Conservation (phyloP, 2,797 vertebrate genomes). For the Sardinella longiceps region DNA sequence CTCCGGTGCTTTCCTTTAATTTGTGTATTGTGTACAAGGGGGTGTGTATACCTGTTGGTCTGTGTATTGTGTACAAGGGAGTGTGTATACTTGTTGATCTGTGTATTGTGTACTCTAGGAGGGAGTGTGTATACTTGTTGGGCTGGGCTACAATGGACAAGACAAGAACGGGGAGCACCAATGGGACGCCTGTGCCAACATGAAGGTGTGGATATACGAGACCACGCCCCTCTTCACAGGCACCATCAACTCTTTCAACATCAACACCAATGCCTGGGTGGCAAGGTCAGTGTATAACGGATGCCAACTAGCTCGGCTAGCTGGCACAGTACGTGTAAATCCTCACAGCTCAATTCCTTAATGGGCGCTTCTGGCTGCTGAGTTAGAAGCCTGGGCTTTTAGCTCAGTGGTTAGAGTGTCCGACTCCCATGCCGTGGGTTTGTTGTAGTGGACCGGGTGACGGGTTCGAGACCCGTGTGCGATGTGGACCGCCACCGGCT, state of each 20-base stretch:
- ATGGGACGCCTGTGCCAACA: slow-evolving; percentile 96
- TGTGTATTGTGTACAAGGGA: no score
- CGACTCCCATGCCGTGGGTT: no score
- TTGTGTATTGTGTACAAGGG: background rate
- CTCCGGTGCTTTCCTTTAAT: no score
- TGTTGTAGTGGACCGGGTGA: no score
- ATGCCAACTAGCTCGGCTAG: no score
- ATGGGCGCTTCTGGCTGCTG: no score
- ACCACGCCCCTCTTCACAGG: slow-evolving; percentile 92
- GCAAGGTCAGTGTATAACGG: slow-evolving; percentile 84
- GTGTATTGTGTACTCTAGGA: slow-evolving; percentile 75
- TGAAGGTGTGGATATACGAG: slow-evolving; percentile 94
- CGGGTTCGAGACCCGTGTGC: no score
- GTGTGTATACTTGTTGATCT: slow-evolving; percentile 16
- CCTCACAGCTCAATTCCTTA: no score
- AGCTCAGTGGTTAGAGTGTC: no score
- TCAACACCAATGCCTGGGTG: slow-evolving; percentile 95
- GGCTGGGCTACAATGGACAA: slow-evolving; percentile 87
- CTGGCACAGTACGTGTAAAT: no score
- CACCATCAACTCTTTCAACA: slow-evolving; percentile 96
- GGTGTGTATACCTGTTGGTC: background rate
- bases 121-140: slow-evolving; percentile 91
- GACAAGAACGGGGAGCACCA: slow-evolving; percentile 70
- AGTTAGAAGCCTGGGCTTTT: no score
- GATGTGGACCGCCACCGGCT: no score